These are phyloP conservation scores for Bambusicola thoracicus DNA, from an alignment of 2,113 vertebrate genomes.

Conservation along the genomic window DNA sequence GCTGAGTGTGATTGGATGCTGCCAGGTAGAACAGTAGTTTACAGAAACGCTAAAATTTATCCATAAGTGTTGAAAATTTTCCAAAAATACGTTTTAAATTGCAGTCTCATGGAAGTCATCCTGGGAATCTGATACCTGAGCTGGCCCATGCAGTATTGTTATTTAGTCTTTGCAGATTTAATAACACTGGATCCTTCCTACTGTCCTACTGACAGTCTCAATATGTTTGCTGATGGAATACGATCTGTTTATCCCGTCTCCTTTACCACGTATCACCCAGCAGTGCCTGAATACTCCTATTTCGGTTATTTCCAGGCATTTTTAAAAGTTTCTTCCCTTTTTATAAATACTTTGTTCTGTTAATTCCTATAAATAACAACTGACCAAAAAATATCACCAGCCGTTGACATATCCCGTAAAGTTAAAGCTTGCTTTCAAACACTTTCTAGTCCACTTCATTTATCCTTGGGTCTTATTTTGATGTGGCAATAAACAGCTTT, in stretches of 20 bases:
- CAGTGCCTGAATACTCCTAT: not conserved
- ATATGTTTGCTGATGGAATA: not conserved
- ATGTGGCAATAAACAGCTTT: conserved; percentile 15
- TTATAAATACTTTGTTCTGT: not conserved
- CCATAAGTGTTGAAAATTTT: not conserved
- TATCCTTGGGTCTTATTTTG: not conserved
- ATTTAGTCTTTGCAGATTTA: not conserved
- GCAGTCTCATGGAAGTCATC: not conserved
- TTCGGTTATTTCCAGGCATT: not conserved
- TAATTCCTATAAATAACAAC: not conserved
- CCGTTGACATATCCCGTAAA: not conserved
- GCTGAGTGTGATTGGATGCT: accelerated
- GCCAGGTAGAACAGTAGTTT: not conserved
- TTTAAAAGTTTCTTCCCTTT: not conserved
- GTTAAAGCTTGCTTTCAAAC: not conserved
- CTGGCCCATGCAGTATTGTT: not conserved
- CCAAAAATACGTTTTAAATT: not conserved
- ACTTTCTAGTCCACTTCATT: not conserved
- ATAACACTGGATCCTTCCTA: not conserved
- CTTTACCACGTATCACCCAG: not conserved
- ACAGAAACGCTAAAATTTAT: not conserved
- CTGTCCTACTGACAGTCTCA: not conserved
- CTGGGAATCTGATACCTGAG: not conserved
- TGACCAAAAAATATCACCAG: not conserved
- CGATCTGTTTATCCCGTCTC: not conserved